Evolutionary conservation across 2,888 invertebrate species (phyloP).

Genomic region (Melanotus villosus): DNA sequence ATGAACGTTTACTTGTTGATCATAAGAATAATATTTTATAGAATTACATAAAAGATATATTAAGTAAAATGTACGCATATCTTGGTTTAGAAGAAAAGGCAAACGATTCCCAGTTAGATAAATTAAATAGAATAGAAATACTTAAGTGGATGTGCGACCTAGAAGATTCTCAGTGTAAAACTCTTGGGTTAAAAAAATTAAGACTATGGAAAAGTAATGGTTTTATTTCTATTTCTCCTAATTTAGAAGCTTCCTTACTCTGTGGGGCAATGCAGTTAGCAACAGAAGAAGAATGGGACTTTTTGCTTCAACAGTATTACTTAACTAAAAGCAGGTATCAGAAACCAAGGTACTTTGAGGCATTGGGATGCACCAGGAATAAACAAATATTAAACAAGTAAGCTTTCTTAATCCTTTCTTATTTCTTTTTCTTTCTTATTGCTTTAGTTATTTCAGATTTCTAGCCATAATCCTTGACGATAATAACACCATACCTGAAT

Average conservation of each 20-base stretch:
- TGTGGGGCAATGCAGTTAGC: conserved; percentile 74
- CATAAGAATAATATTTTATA: background rate
- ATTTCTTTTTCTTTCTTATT: too few relatives aligned
- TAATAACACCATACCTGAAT: too few relatives aligned
- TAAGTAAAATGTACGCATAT: conserved; percentile 30
- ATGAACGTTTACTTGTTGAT: too few relatives aligned
- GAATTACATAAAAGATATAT: conserved; percentile 18
- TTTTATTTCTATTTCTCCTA: conserved; percentile 70
- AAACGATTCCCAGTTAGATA: conserved; percentile 34
- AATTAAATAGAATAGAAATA: conserved; percentile 63
- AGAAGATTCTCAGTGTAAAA: conserved; percentile 62
- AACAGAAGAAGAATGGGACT: conserved; percentile 73
- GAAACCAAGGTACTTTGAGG: too few relatives aligned
- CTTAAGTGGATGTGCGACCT: conserved; percentile 59
- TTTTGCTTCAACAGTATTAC: background rate
- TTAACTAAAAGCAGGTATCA: too few relatives aligned
- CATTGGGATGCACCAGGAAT: too few relatives aligned
- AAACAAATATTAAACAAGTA: too few relatives aligned
- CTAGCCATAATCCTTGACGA: too few relatives aligned
- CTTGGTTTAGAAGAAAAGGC: conserved; percentile 64
- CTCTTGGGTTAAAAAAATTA: conserved; percentile 5
- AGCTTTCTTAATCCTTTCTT: too few relatives aligned
- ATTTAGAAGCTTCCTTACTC: conserved; percentile 72
- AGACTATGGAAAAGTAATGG: conserved; percentile 37
- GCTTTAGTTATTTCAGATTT: too few relatives aligned